These are phyloP conservation scores for Zaprionus ghesquierei DNA, from an alignment of 1,140 invertebrate genomes.

Conservation along the genomic window DNA sequence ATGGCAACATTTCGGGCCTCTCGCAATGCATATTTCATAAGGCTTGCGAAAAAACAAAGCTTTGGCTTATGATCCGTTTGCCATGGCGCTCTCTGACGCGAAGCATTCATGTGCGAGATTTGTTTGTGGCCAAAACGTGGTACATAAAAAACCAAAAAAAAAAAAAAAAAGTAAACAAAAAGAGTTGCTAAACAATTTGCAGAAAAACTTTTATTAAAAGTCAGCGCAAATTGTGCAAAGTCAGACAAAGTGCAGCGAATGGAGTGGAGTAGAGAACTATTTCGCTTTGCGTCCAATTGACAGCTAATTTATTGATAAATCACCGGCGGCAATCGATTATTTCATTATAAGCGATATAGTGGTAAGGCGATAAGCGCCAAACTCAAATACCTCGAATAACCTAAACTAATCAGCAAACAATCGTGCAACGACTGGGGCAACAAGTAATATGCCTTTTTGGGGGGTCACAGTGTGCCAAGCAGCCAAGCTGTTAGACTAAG, in stretches of 20 bases:
- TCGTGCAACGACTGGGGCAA: conserved; percentile 38
- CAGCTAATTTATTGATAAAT: conserved; percentile 56
- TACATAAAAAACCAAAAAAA: too few species aligned
- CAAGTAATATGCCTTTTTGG: conserved; percentile 58
- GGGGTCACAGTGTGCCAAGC: conserved; percentile 3
- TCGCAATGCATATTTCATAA: conserved; percentile 31
- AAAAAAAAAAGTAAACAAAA: neutral
- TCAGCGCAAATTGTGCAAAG: neutral
- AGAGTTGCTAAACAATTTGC: conserved; percentile 16
- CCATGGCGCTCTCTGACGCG: neutral
- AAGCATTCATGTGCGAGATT: conserved; percentile 54
- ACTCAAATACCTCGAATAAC: conserved; percentile 57
- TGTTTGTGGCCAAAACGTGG: conserved; percentile 27
- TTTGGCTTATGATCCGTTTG: conserved; percentile 4
- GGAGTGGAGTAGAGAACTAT: neutral
- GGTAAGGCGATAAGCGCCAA: conserved; percentile 10
- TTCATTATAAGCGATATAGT: conserved; percentile 34
- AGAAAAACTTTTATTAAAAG: conserved; percentile 19
- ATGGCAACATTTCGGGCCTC: conserved; percentile 29
- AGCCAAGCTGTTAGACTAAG: neutral
- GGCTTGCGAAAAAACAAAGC: neutral
- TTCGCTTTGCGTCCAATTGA: conserved; percentile 3
- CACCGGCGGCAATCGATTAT: conserved; percentile 53
- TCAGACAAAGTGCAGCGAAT: conserved; percentile 2
- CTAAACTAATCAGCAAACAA: conserved; percentile 75